phyloP scores from a whole-genome alignment of 2,113 vertebrate species.

The Jaculus jaculus region DNA sequence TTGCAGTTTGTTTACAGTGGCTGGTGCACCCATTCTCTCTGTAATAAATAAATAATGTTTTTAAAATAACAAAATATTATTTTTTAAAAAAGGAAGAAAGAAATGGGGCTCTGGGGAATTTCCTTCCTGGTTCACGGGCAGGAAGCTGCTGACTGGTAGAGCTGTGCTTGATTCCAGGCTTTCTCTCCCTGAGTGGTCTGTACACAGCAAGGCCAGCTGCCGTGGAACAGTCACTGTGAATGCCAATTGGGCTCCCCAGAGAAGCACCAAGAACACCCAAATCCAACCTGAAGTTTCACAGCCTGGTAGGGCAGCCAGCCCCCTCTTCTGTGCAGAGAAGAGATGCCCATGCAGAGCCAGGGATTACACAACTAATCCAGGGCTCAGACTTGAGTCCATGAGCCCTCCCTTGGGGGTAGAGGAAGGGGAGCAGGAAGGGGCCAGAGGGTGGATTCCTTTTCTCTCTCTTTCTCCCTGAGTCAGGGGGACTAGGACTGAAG shows the following conservation, averaged over 20 bases:
- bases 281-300: neutral
- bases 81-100: too few species aligned
- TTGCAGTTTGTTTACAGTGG: too few species aligned
- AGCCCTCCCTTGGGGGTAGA: neutral
- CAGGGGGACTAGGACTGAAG: neutral
- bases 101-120: neutral
- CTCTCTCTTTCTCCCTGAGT: neutral
- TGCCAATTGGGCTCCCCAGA: neutral
- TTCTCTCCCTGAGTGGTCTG: neutral
- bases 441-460: neutral
- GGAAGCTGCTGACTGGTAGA: neutral
- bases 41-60: too few species aligned
- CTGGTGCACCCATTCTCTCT: too few species aligned
- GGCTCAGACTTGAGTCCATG: neutral
- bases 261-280: neutral
- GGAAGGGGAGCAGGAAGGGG: neutral
- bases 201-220: neutral
- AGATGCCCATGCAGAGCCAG: conserved; percentile 11
- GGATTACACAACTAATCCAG: conserved; percentile 65
- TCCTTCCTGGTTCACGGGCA: neutral
- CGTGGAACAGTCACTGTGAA: neutral
- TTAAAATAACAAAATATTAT: too few species aligned
- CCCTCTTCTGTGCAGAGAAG: neutral
- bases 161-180: neutral
- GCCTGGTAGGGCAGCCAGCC: neutral